phyloP scores from a whole-genome alignment of 2,113 vertebrate species.

The Ursus arctos region DNA sequence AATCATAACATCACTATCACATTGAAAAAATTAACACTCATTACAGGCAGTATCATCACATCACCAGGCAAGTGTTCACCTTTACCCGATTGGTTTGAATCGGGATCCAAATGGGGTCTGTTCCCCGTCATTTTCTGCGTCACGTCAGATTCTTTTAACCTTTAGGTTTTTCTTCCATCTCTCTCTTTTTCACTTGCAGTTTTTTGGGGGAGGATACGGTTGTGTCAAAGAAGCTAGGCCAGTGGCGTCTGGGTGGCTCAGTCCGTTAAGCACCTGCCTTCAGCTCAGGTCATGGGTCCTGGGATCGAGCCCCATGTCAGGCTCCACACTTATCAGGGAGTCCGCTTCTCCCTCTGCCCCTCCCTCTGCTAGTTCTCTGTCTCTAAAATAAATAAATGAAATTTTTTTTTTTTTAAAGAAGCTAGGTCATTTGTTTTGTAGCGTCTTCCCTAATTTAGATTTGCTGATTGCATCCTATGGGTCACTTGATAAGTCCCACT shows the following conservation, averaged over 20 bases:
- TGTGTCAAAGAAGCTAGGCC: background rate
- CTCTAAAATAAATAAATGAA: background rate
- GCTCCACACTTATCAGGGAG: background rate
- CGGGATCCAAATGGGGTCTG: background rate
- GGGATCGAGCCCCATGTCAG: background rate
- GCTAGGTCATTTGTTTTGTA: background rate
- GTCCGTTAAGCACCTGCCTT: background rate
- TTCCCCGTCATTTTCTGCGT: background rate
- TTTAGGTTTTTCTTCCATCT: background rate
- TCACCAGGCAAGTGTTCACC: background rate
- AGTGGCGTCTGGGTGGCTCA: background rate
- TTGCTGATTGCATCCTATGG: background rate
- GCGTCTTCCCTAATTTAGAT: background rate
- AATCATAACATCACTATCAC: background rate
- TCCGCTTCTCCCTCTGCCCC: background rate
- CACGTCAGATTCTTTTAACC: background rate
- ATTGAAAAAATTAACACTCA: background rate
- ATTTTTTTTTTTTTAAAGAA: background rate
- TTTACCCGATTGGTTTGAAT: background rate
- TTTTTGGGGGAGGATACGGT: background rate
- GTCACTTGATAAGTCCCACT: background rate
- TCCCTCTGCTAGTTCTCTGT: background rate
- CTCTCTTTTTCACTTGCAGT: background rate
- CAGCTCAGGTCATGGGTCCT: background rate
- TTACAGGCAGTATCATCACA: background rate